phyloP scores from a whole-genome alignment of 2,888 invertebrate species.

The Clunio marinus region DNA sequence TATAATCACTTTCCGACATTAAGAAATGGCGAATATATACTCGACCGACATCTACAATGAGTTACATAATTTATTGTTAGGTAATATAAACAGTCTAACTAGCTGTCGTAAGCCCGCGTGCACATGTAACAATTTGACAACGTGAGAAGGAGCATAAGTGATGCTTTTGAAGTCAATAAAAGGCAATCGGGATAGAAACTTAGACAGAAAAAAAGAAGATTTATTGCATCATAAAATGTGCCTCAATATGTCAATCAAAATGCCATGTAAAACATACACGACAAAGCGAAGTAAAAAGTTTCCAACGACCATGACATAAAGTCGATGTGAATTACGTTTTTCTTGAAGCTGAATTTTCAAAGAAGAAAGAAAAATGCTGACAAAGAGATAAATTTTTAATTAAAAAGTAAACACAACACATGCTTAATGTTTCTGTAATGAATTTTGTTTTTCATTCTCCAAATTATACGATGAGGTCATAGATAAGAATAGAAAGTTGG shows the following conservation, averaged over 20 bases:
- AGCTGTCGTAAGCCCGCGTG: background rate
- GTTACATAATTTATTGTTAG: constrained; percentile 35
- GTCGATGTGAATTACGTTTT: no score
- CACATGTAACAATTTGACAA: background rate
- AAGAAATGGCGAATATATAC: background rate
- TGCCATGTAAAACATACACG: constrained; percentile 19
- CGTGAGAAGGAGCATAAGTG: background rate
- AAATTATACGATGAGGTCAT: no score
- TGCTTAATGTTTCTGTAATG: constrained; percentile 3
- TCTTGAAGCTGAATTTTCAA: background rate
- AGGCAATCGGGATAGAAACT: background rate
- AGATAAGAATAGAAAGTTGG: no score
- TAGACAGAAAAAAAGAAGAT: background rate
- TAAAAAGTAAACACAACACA: constrained; percentile 29
- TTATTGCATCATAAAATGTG: constrained; percentile 37
- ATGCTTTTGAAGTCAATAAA: constrained; percentile 32
- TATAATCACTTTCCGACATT: background rate
- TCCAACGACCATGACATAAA: background rate
- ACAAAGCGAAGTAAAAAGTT: constrained; percentile 2
- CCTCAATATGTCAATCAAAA: constrained; percentile 39
- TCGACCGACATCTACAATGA: background rate
- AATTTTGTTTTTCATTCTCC: no score
- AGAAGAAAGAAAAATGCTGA: background rate
- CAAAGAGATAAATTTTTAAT: constrained; percentile 36
- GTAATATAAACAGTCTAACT: constrained; percentile 23